Evolutionary conservation across 1,140 invertebrate genomes (phyloP), one percentile per base, ranked within the genome.

Genomic region (Hesperophylax magnus): DNA sequence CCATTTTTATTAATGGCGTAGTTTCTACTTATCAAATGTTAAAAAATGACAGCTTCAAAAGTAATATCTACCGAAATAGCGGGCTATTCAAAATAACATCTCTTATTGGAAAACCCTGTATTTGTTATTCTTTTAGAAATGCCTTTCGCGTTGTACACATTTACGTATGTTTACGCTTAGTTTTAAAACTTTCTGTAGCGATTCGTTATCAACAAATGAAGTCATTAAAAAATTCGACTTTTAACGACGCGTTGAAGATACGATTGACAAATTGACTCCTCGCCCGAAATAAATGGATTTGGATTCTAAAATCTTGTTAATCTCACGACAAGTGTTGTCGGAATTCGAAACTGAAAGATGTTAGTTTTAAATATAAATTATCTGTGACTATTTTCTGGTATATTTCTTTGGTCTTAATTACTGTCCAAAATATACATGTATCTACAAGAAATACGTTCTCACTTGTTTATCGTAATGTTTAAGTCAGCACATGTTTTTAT

Each of bases 221-320:
- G 52, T 58, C 71, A 75, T 58, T 58, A 53, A 34, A 58, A 58
- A 56, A 56, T 17, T 53, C 27, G 7, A 27, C 52, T n/a, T 71
- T 20, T 20, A 18, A 54, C 22, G 71, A 27, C 52, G 24, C 18
- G 47, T 52, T 52, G 11, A 9, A 75, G 71, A 75, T 75, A 75
- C 52, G 54, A 27, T 39, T 54, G 71, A 75, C 71, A 75, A 75
- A 75, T 75, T 75, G 71, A 58, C 71, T 56, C 20, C 2, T 27
- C 71, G 31, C 15, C 54, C 20, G n/a, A 56, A 75, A 75, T 75
- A 75, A 75, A 75, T 75, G 53, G n/a, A 53, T 27, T 56, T 8
- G 54, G 31, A 27, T 56, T 75, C 56, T 24, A 11, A 24, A 75
- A 75, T 75, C 71, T 75, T 75, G 71, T 75, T 27, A 56, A 75